Evolutionary conservation across 2,797 vertebrate genomes (phyloP), one percentile per base, ranked within the genome.

Genomic region (Odontamblyopus rebecca): DNA sequence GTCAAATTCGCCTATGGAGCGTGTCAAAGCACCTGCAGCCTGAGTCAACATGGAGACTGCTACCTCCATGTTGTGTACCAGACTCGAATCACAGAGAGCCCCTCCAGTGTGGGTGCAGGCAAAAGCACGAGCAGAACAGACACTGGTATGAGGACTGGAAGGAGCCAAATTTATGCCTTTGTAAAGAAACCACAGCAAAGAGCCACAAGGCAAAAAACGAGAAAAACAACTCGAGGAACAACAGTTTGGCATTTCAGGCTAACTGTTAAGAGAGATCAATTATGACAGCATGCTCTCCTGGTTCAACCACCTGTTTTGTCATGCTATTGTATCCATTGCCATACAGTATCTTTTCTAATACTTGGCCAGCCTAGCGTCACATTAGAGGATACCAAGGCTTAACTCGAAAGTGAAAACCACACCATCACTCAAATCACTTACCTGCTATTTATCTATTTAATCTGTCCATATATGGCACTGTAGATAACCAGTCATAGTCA

Each of bases 211-310:
- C 83, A 87, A 74, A 78, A 87, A 92, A 89, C 77, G 72, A 74
- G 88, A 90, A 90, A 91, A 92, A 91, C 90, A 89, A 92, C 86
- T 89, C 8, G 2, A 23, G 56, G 79, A 92, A 83, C 77, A 84
- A 86, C 84, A 89, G 82, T 73, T 38, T 53, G 79, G 72, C 86
- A 76, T 80, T 51, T 79, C 69, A 81, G 74, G 70, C 76, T 27
- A 73, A 85, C 70, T 76, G 44, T 73, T 61, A 85, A 82, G 77
- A 83, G 23, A 38, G 73, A 86, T 86, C 67, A 87, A 82, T 89
- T 82, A 87, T 82, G 75, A 76, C 71, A 74, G 6, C 61, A 63
- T 79, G 70, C 69, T 71, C 69, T 79, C 67, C 62, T 68, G 65
- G 67, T 65, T 59, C 72, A 23, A 48, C 80, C 75, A 71, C 79